Evolutionary conservation across 1,140 invertebrate species (phyloP).

Genomic region (Heliconius himera): DNA sequence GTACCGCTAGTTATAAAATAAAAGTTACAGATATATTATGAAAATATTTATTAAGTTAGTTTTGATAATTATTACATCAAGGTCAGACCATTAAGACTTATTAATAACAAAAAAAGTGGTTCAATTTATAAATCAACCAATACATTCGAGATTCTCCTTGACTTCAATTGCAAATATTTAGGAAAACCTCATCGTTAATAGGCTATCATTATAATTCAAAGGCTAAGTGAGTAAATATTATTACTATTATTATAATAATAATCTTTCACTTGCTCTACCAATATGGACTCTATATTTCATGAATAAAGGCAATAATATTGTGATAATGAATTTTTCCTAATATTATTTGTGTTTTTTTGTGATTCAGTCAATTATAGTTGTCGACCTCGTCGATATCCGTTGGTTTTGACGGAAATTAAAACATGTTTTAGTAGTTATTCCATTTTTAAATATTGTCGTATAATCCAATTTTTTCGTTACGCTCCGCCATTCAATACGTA

Average conservation of each 20-base stretch:
- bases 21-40: no score
- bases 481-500: neutral
- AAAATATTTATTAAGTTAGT: no score
- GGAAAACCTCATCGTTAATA: conserved; percentile 1
- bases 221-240: neutral
- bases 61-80: no score
- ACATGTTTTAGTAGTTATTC: neutral
- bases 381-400: conserved; percentile 59
- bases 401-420: conserved; percentile 48
- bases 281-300: neutral
- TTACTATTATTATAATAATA: neutral
- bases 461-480: neutral
- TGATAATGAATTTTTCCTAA: neutral
- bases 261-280: neutral
- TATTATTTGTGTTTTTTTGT: conserved; percentile 19
- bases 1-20: no score
- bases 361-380: conserved; percentile 37
- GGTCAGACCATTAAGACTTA: no score
- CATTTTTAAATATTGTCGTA: neutral
- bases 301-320: neutral
- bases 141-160: neutral
- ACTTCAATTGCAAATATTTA: conserved; percentile 4
- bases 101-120: no score
- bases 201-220: neutral
- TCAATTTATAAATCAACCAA: no score